Percentiles rank a stretch among this genome's conserved stretches.
Conservation (phyloP, 2,888 invertebrate genomes). For the Ariolimax columbianus region DNA sequence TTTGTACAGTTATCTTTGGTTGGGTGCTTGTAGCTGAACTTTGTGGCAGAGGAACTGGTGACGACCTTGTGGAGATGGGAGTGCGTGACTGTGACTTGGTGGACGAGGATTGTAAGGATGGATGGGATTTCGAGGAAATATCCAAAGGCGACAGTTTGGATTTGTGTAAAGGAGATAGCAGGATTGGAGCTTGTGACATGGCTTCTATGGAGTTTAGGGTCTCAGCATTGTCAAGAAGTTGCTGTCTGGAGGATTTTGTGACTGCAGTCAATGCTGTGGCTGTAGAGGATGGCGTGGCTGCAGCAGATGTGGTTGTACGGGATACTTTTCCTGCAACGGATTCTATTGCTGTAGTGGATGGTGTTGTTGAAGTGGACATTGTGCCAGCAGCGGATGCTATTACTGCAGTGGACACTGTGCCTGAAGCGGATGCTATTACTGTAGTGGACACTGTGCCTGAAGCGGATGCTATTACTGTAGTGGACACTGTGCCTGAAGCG, state of each 20-base stretch:
- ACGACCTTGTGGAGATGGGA: not conserved
- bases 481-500: too few relatives aligned
- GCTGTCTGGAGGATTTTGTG: not conserved
- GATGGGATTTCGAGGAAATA: not conserved
- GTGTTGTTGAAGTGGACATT: too few relatives aligned
- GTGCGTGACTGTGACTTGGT: not conserved
- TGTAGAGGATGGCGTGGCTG: not conserved
- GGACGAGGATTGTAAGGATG: conserved; percentile 23
- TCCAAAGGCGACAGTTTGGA: not conserved
- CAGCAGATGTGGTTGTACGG: too few relatives aligned
- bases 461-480: too few relatives aligned
- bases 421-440: too few relatives aligned
- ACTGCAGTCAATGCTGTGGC: not conserved
- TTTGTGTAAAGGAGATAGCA: not conserved
- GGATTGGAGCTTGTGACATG: conserved; percentile 30
- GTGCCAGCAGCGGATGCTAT: too few relatives aligned
- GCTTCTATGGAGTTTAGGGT: conserved; percentile 20
- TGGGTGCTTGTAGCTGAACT: conserved; percentile 5
- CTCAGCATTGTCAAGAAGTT: not conserved
- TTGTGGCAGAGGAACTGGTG: conserved; percentile 11
- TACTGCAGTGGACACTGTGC: too few relatives aligned
- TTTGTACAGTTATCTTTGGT: conserved; percentile 22
- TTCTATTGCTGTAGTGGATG: too few relatives aligned
- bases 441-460: too few relatives aligned
- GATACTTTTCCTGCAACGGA: too few relatives aligned